Percentiles rank a stretch among this genome's conserved stretches.
phyloP scores from a whole-genome alignment of 2,113 vertebrate genomes.

The Anoura caudifer region DNA sequence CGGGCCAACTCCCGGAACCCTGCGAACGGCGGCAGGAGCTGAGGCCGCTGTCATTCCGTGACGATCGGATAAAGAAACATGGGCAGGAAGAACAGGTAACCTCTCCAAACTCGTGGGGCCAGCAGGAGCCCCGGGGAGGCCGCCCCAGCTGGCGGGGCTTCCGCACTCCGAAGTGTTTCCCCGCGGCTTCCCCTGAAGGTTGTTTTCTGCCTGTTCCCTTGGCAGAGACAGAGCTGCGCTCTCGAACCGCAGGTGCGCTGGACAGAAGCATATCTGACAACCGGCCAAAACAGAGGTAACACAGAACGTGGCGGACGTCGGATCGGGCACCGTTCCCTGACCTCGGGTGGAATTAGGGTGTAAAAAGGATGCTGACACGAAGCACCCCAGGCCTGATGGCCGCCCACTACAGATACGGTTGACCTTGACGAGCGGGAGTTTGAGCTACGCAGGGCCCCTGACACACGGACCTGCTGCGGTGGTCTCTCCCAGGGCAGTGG shows the following conservation, averaged over 20 bases:
- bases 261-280: rapidly evolving
- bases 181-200: rapidly evolving
- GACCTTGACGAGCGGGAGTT: not conserved
- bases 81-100: rapidly evolving
- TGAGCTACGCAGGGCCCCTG: not conserved
- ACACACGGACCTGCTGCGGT: not conserved
- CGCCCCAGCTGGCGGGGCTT: not conserved
- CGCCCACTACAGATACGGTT: not conserved
- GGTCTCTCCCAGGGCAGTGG: rapidly evolving
- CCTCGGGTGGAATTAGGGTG: no score
- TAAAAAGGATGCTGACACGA: rapidly evolving
- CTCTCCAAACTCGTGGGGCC: rapidly evolving
- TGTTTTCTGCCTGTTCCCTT: rapidly evolving
- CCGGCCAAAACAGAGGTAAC: rapidly evolving
- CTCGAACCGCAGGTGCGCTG: rapidly evolving
- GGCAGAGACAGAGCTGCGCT: rapidly evolving
- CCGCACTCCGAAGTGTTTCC: rapidly evolving
- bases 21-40: rapidly evolving
- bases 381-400: rapidly evolving
- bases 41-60: rapidly evolving
- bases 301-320: rapidly evolving
- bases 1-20: rapidly evolving
- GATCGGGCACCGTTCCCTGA: rapidly evolving
- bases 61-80: rapidly evolving
- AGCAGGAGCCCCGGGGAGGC: rapidly evolving